These are phyloP conservation scores for Fregata magnificens DNA, from an alignment of 2,113 vertebrate genomes.

Conservation along the genomic window DNA sequence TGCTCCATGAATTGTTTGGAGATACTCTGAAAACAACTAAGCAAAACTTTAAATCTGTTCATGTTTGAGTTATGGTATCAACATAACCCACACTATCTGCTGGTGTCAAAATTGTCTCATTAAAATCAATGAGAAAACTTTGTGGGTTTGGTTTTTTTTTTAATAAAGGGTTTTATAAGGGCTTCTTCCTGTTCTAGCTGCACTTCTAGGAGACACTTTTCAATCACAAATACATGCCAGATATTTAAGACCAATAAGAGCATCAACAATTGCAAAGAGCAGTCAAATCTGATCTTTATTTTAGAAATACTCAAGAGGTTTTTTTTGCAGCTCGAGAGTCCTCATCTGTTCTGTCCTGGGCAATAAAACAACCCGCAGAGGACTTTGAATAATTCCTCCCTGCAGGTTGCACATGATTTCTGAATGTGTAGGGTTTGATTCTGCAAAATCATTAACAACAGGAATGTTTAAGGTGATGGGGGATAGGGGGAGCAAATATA, in stretches of 20 bases:
- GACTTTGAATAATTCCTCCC: constrained; percentile 14
- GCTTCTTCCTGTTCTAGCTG: neutral
- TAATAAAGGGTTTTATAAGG: neutral
- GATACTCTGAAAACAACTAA: neutral
- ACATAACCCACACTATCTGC: neutral
- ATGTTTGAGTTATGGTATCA: neutral
- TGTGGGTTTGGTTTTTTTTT: too few species aligned
- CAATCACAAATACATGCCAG: neutral
- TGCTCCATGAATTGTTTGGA: neutral
- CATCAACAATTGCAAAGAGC: neutral
- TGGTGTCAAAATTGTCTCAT: neutral
- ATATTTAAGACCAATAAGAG: neutral
- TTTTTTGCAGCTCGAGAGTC: neutral
- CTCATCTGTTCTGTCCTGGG: neutral
- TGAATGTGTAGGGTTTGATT: constrained; percentile 16
- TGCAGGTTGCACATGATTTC: neutral
- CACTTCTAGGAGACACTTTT: neutral
- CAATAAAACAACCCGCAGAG: neutral
- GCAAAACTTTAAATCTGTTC: neutral
- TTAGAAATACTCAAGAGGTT: neutral
- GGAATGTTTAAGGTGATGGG: neutral
- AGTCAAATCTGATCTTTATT: neutral
- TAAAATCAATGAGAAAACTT: neutral
- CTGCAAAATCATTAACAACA: neutral
- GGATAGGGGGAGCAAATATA: neutral